These are phyloP conservation scores for Stigmatopora argus DNA, from an alignment of 2,113 vertebrate species.

Conservation along the genomic window DNA sequence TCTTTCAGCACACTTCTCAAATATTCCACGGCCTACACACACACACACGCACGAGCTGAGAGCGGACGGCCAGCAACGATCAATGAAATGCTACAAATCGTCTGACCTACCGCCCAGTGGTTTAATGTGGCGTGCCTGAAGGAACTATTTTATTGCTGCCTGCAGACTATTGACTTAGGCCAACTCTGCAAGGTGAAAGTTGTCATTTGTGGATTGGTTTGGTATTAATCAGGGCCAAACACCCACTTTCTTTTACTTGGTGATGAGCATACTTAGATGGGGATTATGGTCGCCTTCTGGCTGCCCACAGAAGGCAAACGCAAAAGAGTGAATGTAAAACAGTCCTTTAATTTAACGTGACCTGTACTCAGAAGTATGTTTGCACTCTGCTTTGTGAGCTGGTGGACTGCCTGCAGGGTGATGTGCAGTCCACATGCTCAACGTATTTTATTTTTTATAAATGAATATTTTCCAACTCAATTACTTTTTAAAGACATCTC, in stretches of 20 bases:
- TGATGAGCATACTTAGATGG: constrained; percentile 56
- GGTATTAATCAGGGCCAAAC: constrained; percentile 69
- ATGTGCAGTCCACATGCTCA: constrained; percentile 1
- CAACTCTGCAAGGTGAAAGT: constrained; percentile 52
- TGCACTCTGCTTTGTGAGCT: constrained; percentile 54
- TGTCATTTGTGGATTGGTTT: constrained; percentile 66
- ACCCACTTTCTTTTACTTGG: constrained; percentile 64
- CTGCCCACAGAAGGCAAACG: constrained; percentile 56
- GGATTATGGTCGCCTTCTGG: constrained; percentile 54
- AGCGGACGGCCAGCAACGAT: constrained; percentile 55
- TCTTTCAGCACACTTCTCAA: constrained; percentile 63
- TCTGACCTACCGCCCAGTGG: constrained; percentile 57
- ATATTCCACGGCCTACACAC: constrained; percentile 49
- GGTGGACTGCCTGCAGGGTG: constrained; percentile 48
- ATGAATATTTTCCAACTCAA: neutral
- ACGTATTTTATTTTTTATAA: neutral
- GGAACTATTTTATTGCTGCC: constrained; percentile 61
- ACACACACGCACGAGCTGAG: neutral
- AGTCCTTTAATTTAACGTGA: constrained; percentile 60
- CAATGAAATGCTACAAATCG: constrained; percentile 53
- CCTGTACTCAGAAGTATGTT: constrained; percentile 70
- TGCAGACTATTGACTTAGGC: constrained; percentile 52
- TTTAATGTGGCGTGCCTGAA: constrained; percentile 64
- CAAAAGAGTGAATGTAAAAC: constrained; percentile 56
- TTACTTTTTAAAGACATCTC: constrained; percentile 2